Percentiles rank a stretch among this genome's conserved stretches.
These are phyloP conservation scores for Varanus komodoensis DNA, from an alignment of 2,113 vertebrate species.

Conservation along the genomic window DNA sequence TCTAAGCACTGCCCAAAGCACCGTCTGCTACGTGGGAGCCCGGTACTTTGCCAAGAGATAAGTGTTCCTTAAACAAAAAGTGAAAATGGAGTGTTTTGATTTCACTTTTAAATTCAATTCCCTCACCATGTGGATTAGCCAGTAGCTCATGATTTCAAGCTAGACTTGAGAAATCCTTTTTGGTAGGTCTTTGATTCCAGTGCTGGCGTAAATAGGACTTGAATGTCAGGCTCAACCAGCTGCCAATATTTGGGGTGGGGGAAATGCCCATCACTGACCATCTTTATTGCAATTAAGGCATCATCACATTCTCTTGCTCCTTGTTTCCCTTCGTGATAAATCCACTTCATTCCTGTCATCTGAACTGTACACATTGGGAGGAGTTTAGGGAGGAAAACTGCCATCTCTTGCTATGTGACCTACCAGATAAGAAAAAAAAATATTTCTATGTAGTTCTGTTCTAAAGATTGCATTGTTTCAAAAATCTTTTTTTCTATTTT, in stretches of 20 bases:
- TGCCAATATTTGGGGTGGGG: constrained; percentile 55
- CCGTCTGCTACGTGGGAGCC: constrained; percentile 58
- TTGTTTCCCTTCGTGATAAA: not conserved
- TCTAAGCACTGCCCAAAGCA: constrained; percentile 74
- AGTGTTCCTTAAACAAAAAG: constrained; percentile 69
- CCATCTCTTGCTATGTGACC: not conserved
- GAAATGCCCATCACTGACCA: constrained; percentile 42
- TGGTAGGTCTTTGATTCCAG: constrained; percentile 10
- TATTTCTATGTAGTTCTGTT: constrained; percentile 44
- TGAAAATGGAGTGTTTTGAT: constrained; percentile 57
- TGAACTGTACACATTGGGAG: not conserved
- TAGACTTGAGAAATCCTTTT: constrained; percentile 29
- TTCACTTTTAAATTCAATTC: constrained; percentile 42
- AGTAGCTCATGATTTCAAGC: not conserved
- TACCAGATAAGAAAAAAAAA: not conserved
- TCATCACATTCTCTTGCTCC: not conserved
- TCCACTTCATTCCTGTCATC: not conserved
- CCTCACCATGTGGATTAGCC: not conserved
- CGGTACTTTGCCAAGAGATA: constrained; percentile 62
- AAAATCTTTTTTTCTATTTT: constrained; percentile 66
- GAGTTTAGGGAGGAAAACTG: not conserved
- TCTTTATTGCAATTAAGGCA: constrained; percentile 36
- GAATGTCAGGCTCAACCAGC: constrained; percentile 54
- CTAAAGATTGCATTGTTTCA: constrained; percentile 52
- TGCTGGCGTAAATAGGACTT: constrained; percentile 20